Base-by-base conservation (phyloP, 2,113 vertebrate genomes). In the Platichthys stellatus region DNA sequence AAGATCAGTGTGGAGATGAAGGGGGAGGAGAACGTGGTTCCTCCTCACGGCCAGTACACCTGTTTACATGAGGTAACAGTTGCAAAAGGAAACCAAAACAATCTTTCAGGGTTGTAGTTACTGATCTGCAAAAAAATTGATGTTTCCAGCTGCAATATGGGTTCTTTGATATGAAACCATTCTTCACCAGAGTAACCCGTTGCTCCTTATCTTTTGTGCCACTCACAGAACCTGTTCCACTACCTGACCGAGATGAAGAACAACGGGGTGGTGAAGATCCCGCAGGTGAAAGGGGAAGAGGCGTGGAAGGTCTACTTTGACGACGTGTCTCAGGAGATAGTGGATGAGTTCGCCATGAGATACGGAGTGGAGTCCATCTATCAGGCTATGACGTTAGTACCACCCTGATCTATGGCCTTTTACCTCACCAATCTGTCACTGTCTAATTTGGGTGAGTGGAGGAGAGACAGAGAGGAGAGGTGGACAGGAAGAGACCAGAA, bases 251-350 rank as follows among this genome's bases (percentile, higher is more conserved):
- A 99, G 92, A 94, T 96, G 73, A 97, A 97, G 89, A 96, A 91
- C 63, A 92, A 79, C 0, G 97, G 98, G 3, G 94, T 88, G 7
- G 97, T 99, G 90, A 97, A 96, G 89, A 97, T 99, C 85, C 98
- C 97, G 0, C 94, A 96, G 78, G 96, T 98, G 86, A 97, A 94
- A 90, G 98, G 97, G 0, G 97, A 98, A 8, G 98, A 99, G 76
- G 97, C 97, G 65, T 99, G 98, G 97, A 99, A 99, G 89, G 97
- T 99, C 76, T 99, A 99, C 92, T 99, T 95, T 83, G 97, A 99
- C 69, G 97, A 97, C 1, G 93, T 95, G 4, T 95, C 97, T 6
- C 98, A 99, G 81, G 98, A 99, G 94, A 99, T 99, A 65, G 97
- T 99, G 31, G 98, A 99, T 89, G 98, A 99, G 88, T 99, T 98